A percentile compares a stretch with the other conserved stretches of the same genome.
Evolutionary conservation across 2,113 vertebrate genomes (phyloP).

Genomic region (Sciurus niger): DNA sequence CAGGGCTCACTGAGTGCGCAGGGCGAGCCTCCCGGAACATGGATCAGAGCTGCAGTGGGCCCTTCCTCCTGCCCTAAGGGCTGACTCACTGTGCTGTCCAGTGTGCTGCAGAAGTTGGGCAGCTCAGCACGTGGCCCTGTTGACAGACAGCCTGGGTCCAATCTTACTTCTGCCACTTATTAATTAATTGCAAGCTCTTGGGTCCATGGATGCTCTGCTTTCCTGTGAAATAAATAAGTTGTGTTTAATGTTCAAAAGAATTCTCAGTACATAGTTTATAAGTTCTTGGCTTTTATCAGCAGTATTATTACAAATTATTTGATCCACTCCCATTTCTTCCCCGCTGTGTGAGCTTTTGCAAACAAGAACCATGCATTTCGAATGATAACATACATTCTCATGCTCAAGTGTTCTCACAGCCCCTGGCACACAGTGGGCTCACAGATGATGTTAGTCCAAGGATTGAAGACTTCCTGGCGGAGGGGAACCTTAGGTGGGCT

Average conservation of each 20-base stretch:
- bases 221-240: not conserved
- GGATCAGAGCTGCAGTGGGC: not conserved
- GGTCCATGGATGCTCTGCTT: too few relatives aligned
- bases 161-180: fast-evolving
- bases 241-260: not conserved
- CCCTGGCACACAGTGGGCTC: not conserved
- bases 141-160: not conserved
- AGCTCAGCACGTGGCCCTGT: not conserved
- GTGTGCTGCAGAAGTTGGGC: fast-evolving
- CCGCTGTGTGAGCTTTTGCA: not conserved
- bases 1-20: not conserved
- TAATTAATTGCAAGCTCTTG: too few relatives aligned
- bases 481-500: not conserved
- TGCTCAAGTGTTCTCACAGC: not conserved
- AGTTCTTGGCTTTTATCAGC: not conserved
- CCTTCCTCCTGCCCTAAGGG: not conserved
- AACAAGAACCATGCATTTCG: not conserved
- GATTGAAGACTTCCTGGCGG: not conserved
- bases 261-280: not conserved
- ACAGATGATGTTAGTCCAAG: not conserved
- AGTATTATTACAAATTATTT: not conserved
- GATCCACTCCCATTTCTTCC: not conserved
- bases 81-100: too few relatives aligned
- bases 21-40: not conserved
- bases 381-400: not conserved